phyloP scores from a whole-genome alignment of 2,888 invertebrate species.

The Amiota minor region DNA sequence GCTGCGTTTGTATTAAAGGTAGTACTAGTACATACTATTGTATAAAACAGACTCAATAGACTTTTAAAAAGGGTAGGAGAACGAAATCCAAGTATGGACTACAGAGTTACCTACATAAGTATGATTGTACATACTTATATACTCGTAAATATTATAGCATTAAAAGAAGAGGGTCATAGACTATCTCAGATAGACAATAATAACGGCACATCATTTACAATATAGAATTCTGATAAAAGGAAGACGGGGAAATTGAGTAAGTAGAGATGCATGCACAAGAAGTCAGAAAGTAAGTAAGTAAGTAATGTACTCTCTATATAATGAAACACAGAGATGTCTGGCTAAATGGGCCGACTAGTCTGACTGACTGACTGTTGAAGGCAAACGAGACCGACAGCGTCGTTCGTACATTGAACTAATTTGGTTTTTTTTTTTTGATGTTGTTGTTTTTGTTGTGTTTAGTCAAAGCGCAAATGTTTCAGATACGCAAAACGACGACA shows the following conservation, averaged over 20 bases:
- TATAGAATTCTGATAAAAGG: neutral
- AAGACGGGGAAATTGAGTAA: neutral
- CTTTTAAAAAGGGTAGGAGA: neutral
- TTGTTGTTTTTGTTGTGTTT: slow-evolving; percentile 51
- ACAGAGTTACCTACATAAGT: neutral
- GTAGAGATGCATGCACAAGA: neutral
- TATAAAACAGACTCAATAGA: neutral
- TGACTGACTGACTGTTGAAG: slow-evolving; percentile 15
- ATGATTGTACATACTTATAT: neutral
- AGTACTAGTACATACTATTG: too few relatives aligned
- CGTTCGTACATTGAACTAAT: slow-evolving; percentile 63
- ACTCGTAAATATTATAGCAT: neutral
- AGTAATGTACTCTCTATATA: too few relatives aligned
- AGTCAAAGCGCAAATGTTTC: slow-evolving; percentile 67
- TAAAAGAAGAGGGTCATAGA: too few relatives aligned
- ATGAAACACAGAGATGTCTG: too few relatives aligned
- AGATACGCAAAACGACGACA: slow-evolving; percentile 59
- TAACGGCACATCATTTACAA: slow-evolving; percentile 6
- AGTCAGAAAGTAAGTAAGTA: too few relatives aligned
- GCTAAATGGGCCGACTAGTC: neutral
- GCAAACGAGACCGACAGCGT: slow-evolving; percentile 23
- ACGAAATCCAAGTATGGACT: neutral
- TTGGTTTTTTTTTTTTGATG: slow-evolving; percentile 44
- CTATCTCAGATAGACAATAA: neutral
- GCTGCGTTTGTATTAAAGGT: too few relatives aligned